Conservation (phyloP, 2,888 invertebrate species). For the Sminthurides aquaticus region DNA sequence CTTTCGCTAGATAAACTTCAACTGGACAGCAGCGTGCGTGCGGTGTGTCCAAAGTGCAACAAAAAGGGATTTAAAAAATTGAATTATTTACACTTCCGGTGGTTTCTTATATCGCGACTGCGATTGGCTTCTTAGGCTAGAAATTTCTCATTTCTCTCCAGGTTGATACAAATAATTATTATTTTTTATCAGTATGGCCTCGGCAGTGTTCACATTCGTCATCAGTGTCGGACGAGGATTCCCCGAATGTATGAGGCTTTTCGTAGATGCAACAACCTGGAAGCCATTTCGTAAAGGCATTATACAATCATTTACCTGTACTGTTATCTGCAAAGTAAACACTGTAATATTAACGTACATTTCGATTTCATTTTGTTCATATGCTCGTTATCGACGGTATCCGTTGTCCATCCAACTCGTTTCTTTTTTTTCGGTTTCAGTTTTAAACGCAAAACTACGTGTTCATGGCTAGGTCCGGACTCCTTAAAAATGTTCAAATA, state of each 20-base stretch:
- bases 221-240: slow-evolving; percentile 71
- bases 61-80: too few relatives aligned
- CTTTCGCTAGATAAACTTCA: too few relatives aligned
- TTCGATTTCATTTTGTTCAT: slow-evolving; percentile 95
- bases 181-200: slow-evolving; percentile 64
- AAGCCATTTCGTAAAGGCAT: too few relatives aligned
- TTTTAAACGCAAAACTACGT: slow-evolving; percentile 50
- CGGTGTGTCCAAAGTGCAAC: too few relatives aligned
- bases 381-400: slow-evolving; percentile 89
- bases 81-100: too few relatives aligned
- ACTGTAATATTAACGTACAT: slow-evolving; percentile 57
- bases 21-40: too few relatives aligned
- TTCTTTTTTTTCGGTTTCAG: slow-evolving; percentile 65
- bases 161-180: too few relatives aligned
- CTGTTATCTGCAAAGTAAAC: too few relatives aligned
- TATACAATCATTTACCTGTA: too few relatives aligned
- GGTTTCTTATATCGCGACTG: too few relatives aligned
- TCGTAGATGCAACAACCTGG: slow-evolving; percentile 89
- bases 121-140: too few relatives aligned
- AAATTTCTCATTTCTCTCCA: too few relatives aligned
- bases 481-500: neutral
- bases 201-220: slow-evolving; percentile 66
- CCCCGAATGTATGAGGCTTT: slow-evolving; percentile 79
- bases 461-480: neutral
- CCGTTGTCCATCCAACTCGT: slow-evolving; percentile 76